A percentile compares a stretch with the other conserved stretches of the same genome.
phyloP scores from a whole-genome alignment of 1,140 invertebrate genomes.

The Ridgeia piscesae region DNA sequence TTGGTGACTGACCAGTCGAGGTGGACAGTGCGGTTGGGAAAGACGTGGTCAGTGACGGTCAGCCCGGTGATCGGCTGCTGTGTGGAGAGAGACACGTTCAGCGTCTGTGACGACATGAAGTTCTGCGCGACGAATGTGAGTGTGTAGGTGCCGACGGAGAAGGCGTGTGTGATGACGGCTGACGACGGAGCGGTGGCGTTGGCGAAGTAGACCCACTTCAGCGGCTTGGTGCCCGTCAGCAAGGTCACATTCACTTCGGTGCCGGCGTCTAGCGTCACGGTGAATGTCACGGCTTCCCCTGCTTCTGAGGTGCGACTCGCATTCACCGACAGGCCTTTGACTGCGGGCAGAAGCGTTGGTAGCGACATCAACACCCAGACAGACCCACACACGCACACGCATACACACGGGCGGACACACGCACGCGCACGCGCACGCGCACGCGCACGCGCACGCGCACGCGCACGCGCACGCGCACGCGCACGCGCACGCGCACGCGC shows the following conservation, averaged over 20 bases:
- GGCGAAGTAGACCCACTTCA: background rate
- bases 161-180: background rate
- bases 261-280: background rate
- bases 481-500: too few species aligned
- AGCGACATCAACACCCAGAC: background rate
- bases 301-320: background rate
- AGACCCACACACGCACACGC: too few species aligned
- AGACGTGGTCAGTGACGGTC: background rate
- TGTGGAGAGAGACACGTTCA: background rate
- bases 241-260: background rate
- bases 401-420: too few species aligned
- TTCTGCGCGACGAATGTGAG: background rate
- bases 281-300: background rate
- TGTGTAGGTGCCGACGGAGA: background rate
- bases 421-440: too few species aligned
- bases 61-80: background rate
- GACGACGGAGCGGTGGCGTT: background rate
- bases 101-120: background rate
- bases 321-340: background rate
- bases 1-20: background rate
- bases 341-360: background rate
- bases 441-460: too few species aligned
- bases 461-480: too few species aligned
- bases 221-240: background rate
- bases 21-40: background rate